Evolutionary conservation across 92 coral and sea anemone genomes (phyloP).

Genomic region (Muricea muricata): DNA sequence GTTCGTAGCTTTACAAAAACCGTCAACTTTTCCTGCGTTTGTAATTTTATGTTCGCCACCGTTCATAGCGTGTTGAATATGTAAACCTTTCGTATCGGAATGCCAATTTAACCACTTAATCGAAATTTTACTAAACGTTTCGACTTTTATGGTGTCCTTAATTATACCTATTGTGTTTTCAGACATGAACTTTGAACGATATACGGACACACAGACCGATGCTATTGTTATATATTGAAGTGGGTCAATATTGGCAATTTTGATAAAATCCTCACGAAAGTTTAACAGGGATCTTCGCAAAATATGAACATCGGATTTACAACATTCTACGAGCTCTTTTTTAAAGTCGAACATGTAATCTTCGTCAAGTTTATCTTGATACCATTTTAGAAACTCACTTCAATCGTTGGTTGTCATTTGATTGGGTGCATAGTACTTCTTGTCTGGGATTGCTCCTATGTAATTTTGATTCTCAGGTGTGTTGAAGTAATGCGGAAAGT

Average conservation of each 20-base stretch:
- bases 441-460: constrained; percentile 7
- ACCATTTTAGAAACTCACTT: constrained; percentile 7
- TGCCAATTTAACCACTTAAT: neutral
- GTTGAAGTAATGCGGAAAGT: no score
- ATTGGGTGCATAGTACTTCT: neutral
- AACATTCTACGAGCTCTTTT: neutral
- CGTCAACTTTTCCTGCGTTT: no score
- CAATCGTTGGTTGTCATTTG: neutral
- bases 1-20: no score
- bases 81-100: no score
- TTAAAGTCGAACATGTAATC: neutral
- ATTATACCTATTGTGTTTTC: constrained; percentile 32
- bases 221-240: no score
- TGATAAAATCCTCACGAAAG: neutral
- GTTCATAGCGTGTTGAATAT: no score
- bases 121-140: neutral
- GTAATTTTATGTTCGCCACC: no score
- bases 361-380: neutral
- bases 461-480: constrained; percentile 1
- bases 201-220: no score
- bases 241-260: no score
- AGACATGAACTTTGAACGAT: constrained; percentile 38
- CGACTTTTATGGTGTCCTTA: constrained; percentile 35
- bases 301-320: constrained; percentile 5
- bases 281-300: neutral